Evolutionary conservation across 2,888 invertebrate genomes (phyloP).

Genomic region (Trichacis sp.): DNA sequence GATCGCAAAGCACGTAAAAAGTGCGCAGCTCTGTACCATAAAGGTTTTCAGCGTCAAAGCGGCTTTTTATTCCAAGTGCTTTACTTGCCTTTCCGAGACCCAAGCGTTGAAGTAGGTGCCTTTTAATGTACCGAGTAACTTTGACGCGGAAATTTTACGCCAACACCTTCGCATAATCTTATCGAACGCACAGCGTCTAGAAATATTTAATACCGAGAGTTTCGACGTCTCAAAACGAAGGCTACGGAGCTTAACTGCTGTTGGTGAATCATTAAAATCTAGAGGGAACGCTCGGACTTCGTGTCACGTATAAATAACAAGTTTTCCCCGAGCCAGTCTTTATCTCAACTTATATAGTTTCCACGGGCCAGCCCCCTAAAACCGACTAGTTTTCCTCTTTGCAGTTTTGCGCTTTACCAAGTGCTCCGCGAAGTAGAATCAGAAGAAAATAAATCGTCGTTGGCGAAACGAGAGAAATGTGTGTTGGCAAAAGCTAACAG

Average conservation of each 20-base stretch:
- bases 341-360: slow-evolving; percentile 21
- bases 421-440: slow-evolving; percentile 50
- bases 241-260: not conserved
- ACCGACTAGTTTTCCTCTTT: slow-evolving; percentile 23
- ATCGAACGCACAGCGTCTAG: too few species aligned
- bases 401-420: slow-evolving; percentile 34
- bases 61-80: slow-evolving; percentile 1
- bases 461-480: slow-evolving; percentile 46
- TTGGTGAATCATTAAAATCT: slow-evolving; percentile 1
- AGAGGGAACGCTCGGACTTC: slow-evolving; percentile 26
- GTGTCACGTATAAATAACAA: slow-evolving; percentile 28
- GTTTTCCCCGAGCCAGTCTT: slow-evolving; percentile 12
- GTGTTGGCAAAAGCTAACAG: slow-evolving; percentile 43
- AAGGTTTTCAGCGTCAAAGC: not conserved
- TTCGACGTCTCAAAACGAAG: not conserved
- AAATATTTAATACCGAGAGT: too few species aligned
- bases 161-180: not conserved
- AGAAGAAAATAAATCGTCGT: slow-evolving; percentile 62
- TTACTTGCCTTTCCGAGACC: not conserved
- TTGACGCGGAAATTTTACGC: not conserved
- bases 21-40: not conserved
- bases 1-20: too few species aligned
- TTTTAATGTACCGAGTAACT: not conserved
- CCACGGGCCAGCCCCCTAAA: slow-evolving; percentile 25
- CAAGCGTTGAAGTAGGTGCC: not conserved